These are phyloP conservation scores for Pyrrhura leucotis DNA, from an alignment of 2,797 vertebrate species.

Conservation along the genomic window DNA sequence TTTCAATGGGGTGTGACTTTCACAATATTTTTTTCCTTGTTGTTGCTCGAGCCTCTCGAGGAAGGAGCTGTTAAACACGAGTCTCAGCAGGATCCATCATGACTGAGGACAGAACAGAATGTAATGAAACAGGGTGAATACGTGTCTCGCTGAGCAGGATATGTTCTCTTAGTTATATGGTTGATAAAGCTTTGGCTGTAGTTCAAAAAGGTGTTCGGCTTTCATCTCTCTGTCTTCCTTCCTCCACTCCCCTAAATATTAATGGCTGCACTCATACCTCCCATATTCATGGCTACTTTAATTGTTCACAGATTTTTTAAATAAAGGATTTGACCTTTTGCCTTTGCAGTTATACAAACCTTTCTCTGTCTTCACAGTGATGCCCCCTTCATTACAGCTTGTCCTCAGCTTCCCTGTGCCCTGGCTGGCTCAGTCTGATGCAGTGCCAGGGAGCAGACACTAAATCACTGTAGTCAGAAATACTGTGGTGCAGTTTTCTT, in stretches of 20 bases:
- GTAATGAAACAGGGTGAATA: constrained; percentile 63
- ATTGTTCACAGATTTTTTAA: constrained; percentile 9
- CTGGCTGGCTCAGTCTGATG: fast-evolving
- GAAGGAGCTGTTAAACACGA: constrained; percentile 71
- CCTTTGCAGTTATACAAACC: constrained; percentile 14
- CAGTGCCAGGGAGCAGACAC: not conserved
- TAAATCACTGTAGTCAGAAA: not conserved
- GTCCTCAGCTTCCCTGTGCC: not conserved
- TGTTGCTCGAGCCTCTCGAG: constrained; percentile 60
- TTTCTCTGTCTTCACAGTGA: not conserved
- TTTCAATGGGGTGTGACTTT: constrained; percentile 70
- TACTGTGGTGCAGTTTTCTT: not conserved
- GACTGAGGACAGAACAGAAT: constrained; percentile 66
- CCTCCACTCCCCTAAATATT: constrained; percentile 32
- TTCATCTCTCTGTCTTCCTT: constrained; percentile 69
- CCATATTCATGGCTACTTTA: not conserved
- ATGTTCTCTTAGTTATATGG: constrained; percentile 62
- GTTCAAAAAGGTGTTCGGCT: constrained; percentile 69
- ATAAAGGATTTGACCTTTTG: constrained; percentile 38
- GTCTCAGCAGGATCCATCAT: constrained; percentile 73
- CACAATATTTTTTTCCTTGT: constrained; percentile 69
- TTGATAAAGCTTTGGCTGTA: constrained; percentile 66
- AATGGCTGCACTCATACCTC: constrained; percentile 16
- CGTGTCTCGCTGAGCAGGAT: constrained; percentile 62
- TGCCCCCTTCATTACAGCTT: not conserved